Base-by-base conservation (phyloP, 2,888 invertebrate genomes). In the Apodemia mormo region DNA sequence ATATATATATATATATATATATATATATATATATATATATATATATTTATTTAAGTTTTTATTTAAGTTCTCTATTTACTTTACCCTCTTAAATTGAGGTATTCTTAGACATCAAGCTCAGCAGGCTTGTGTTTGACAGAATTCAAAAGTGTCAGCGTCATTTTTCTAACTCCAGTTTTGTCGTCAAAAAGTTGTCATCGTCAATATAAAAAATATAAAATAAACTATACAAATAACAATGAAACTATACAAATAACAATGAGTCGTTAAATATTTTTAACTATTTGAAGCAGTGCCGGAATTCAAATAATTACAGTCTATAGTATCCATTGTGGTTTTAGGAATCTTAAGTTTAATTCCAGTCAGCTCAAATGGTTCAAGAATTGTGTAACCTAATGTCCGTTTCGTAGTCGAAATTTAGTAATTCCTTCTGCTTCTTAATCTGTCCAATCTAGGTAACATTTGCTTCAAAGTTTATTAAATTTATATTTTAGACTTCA, bases 311-410 rank as follows among this genome's bases (percentile, higher is more conserved):
- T 61, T 61, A 61, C 30, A 30, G 61, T 5, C 33, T 61, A 30
- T 10, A 33, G 61, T 61, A 14, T 61, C 61, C 33, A 61, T 61
- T 61, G 61, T 33, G 61, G 61, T 61, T 61, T 61, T 30, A 33
- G 61, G 61, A 33, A 61, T 61, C 61, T 61, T 61, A 61, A 61
- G 33, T 30, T 9, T 61, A 58, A 58, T 30, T 30, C 61, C 33
- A 33, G 12, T 33, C 30, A 61, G 61, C 33, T 61, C 33, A 61
- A 61, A 33, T 30, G 61, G 6, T 10, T 61, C 61, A 30, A 61
- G 61, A 61, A 10, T 61, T 12, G 12, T 33, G 61, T 61, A 33
- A 30, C 33, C 30, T 30, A 61, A 61, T 14, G 30, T 61, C 30
- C 58, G 30, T 29, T 29, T 61, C 22, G 29, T 8, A 56, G n/a